Evolutionary conservation across 53 echinoderm and acorn worm species (phyloP).

Genomic region (Mesocentrotus franciscanus): DNA sequence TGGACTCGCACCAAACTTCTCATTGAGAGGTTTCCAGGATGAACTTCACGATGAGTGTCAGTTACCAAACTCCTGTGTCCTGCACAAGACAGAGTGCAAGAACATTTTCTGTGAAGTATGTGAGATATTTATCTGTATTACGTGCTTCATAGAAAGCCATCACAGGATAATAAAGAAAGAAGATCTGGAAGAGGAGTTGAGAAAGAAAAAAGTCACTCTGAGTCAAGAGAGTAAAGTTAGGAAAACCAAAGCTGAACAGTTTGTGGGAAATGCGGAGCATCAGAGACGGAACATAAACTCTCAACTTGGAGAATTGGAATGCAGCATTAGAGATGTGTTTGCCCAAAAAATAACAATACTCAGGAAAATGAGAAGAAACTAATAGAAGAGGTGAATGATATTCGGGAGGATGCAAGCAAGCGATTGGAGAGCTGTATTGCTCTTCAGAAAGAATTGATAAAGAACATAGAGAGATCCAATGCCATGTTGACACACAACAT

Average conservation of each 20-base stretch:
- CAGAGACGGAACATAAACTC: background rate
- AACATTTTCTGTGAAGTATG: conserved; percentile 2
- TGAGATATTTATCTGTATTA: background rate
- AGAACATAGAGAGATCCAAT: no score
- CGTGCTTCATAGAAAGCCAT: background rate
- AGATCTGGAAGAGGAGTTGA: background rate
- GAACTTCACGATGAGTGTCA: background rate
- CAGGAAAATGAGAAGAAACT: background rate
- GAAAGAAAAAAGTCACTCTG: background rate
- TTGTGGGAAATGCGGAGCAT: no score
- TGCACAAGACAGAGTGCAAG: background rate
- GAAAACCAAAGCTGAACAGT: background rate
- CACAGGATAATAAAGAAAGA: background rate
- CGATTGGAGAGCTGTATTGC: background rate
- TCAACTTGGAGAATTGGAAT: background rate
- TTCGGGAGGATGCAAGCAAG: background rate
- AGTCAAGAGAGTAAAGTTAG: background rate
- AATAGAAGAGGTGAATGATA: background rate
- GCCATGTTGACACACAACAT: background rate
- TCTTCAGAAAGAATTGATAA: no score
- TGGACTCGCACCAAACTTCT: conserved; percentile 10
- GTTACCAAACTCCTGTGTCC: background rate
- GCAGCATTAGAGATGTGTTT: background rate
- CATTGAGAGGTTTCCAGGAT: background rate
- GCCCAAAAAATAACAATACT: background rate